Evolutionary conservation across 2,113 vertebrate genomes (phyloP).

Genomic region (Pseudorasbora parva): DNA sequence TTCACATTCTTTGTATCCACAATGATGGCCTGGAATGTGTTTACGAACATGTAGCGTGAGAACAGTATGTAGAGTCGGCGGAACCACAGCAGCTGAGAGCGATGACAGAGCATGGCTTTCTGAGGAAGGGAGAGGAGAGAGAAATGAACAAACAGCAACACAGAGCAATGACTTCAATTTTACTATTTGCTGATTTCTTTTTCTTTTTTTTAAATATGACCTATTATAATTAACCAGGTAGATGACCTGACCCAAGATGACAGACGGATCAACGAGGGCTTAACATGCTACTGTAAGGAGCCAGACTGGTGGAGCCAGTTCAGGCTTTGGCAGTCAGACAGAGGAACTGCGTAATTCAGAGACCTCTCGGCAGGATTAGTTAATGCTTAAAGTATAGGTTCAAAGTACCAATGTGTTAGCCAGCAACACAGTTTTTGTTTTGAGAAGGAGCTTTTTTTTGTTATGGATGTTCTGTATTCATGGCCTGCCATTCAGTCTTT

Average conservation of each 20-base stretch:
- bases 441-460: neutral
- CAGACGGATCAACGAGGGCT: neutral
- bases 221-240: neutral
- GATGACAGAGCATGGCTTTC: slow-evolving; percentile 90
- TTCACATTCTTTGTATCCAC: slow-evolving; percentile 66
- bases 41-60: slow-evolving; percentile 92
- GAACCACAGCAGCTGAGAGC: slow-evolving; percentile 92
- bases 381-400: slow-evolving; percentile 14
- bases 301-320: slow-evolving; percentile 19
- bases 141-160: slow-evolving; percentile 11
- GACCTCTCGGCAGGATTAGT: neutral
- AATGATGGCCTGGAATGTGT: slow-evolving; percentile 83
- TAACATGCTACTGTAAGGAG: neutral
- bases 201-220: neutral
- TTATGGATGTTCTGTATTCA: neutral
- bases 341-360: neutral
- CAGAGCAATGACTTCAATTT: neutral
- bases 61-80: slow-evolving; percentile 84
- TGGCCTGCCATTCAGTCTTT: neutral
- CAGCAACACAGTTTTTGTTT: neutral
- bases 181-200: neutral
- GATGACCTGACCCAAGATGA: neutral
- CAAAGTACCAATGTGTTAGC: neutral
- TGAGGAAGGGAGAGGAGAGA: slow-evolving; percentile 60
- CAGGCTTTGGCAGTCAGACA: neutral